Percentiles rank a stretch among this genome's conserved stretches.
Conservation (phyloP, 2,888 invertebrate species). For the Habrosyne pyritoides region DNA sequence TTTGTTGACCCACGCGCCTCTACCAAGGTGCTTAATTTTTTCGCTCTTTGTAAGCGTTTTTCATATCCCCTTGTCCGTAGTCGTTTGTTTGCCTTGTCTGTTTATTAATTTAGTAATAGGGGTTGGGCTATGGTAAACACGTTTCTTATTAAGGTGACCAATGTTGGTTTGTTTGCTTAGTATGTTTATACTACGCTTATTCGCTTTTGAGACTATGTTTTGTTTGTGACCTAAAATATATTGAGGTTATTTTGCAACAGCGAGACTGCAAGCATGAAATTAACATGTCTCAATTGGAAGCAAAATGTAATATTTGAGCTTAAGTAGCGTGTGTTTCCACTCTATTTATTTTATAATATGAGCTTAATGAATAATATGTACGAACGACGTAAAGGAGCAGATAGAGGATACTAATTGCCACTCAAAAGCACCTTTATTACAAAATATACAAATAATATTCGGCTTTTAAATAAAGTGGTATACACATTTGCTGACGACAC, state of each 20-base stretch:
- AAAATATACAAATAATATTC: not conserved
- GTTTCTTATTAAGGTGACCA: slow-evolving; percentile 1
- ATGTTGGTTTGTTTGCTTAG: not conserved
- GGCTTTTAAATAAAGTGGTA: not conserved
- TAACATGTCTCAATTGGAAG: not conserved
- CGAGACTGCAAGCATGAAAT: not conserved
- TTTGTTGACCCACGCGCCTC: slow-evolving; percentile 72
- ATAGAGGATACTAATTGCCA: not conserved
- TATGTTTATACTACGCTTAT: not conserved
- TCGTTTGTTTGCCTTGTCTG: slow-evolving; percentile 36
- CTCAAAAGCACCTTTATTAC: not conserved
- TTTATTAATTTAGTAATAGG: slow-evolving; percentile 46
- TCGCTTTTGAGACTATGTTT: not conserved
- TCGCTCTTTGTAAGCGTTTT: slow-evolving; percentile 56
- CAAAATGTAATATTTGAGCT: not conserved
- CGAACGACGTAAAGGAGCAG: not conserved
- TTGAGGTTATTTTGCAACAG: not conserved
- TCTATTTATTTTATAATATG: too few relatives aligned
- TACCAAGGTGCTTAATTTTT: slow-evolving; percentile 59
- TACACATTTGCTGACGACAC: not conserved
- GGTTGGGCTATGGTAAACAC: slow-evolving; percentile 1
- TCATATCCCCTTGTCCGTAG: slow-evolving; percentile 34
- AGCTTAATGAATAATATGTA: not conserved
- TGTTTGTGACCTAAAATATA: not conserved
- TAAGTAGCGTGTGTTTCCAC: not conserved